phyloP scores from a whole-genome alignment of 1,140 invertebrate species.

The Mesaphorura yosii region DNA sequence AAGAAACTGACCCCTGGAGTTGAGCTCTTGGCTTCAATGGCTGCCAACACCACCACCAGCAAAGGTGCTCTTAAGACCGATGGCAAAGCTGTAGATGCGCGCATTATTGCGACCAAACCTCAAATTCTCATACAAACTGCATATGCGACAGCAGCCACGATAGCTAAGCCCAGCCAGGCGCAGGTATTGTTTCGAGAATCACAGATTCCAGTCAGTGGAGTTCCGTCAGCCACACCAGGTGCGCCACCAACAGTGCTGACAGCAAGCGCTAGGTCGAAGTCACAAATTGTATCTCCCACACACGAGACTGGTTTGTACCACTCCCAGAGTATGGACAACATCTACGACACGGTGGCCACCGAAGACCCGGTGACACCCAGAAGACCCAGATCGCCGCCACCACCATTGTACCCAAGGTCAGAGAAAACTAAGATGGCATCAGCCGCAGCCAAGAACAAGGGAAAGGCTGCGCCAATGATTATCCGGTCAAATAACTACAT shows the following conservation, averaged over 20 bases:
- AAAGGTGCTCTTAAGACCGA: conserved; percentile 5
- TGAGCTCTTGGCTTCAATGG: no score
- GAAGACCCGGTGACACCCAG: conserved; percentile 13
- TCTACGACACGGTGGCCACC: conserved; percentile 30
- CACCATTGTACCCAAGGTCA: conserved; percentile 25
- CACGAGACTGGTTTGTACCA: conserved; percentile 21
- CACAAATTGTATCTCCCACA: conserved; percentile 13
- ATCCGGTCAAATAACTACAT: conserved; percentile 55
- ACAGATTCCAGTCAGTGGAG: conserved; percentile 7
- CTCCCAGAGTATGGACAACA: conserved; percentile 31
- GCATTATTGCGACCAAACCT: conserved; percentile 35
- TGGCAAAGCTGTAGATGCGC: conserved; percentile 28
- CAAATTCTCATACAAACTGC: conserved; percentile 35
- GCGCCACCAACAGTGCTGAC: not conserved
- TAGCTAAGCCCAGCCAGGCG: conserved; percentile 30
- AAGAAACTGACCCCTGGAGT: not conserved
- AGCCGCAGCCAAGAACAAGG: conserved; percentile 42
- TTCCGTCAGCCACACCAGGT: not conserved
- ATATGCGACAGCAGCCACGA: conserved; percentile 33
- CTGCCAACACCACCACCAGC: no score
- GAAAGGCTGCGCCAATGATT: conserved; percentile 41
- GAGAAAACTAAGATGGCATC: conserved; percentile 12
- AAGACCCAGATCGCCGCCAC: not conserved
- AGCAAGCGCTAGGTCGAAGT: not conserved
- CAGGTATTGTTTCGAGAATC: conserved; percentile 30